Conservation (phyloP, 2,113 vertebrate species). For the Oreochromis tanganicae region DNA sequence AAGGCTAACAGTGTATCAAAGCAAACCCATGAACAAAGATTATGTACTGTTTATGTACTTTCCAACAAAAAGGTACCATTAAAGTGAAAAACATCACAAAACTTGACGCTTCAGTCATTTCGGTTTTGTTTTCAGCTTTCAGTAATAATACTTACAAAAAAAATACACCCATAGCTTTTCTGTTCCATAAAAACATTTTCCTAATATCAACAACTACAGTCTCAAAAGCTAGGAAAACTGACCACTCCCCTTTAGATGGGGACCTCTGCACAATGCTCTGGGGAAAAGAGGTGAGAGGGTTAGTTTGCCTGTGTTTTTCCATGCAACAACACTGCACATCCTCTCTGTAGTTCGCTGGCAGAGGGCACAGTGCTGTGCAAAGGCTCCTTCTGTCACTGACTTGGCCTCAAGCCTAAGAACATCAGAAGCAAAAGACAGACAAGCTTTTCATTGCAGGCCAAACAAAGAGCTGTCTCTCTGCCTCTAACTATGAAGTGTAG, state of each 20-base stretch:
- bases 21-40: neutral
- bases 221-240: constrained; percentile 23
- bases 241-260: neutral
- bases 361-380: constrained; percentile 30
- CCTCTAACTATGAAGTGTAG: neutral
- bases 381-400: constrained; percentile 46
- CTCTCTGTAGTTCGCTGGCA: constrained; percentile 14
- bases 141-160: neutral
- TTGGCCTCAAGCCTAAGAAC: constrained; percentile 47
- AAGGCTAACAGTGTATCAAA: neutral
- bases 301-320: neutral
- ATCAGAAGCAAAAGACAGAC: constrained; percentile 50
- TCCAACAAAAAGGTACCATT: neutral
- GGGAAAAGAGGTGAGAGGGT: neutral
- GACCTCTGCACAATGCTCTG: neutral
- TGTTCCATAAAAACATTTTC: constrained; percentile 35
- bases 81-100: neutral
- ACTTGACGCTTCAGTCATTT: neutral
- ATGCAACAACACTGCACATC: neutral
- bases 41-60: neutral
- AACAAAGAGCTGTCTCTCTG: constrained; percentile 50
- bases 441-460: constrained; percentile 43
- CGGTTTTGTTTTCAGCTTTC: neutral
- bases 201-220: neutral
- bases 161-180: neutral